Evolutionary conservation across 2,888 invertebrate genomes (phyloP).

Genomic region (Pheosia gnoma): DNA sequence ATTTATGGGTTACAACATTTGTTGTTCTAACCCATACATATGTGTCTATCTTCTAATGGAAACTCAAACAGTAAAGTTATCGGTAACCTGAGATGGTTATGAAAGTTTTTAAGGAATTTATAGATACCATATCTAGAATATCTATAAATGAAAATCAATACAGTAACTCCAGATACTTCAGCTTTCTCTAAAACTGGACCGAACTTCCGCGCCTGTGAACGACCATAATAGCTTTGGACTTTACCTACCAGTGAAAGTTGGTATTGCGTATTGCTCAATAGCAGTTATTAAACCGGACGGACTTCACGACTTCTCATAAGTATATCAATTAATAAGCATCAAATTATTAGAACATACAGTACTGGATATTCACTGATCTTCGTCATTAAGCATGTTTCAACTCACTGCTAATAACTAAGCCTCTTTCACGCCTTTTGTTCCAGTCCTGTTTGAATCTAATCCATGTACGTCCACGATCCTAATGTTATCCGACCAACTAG

Average conservation of each 20-base stretch:
- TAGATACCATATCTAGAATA: neutral
- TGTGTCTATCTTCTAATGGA: too few relatives aligned
- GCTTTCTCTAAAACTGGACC: constrained; percentile 73
- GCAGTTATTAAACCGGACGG: constrained; percentile 48
- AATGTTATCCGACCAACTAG: too few relatives aligned
- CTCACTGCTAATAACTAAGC: too few relatives aligned
- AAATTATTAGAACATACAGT: too few relatives aligned
- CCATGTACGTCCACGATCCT: too few relatives aligned
- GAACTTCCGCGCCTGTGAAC: constrained; percentile 54
- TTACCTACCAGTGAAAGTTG: constrained; percentile 69
- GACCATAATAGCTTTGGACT: constrained; percentile 54
- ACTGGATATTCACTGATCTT: too few relatives aligned
- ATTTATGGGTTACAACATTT: too few relatives aligned
- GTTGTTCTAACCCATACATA: too few relatives aligned
- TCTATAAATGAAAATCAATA: constrained; percentile 23
- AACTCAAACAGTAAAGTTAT: too few relatives aligned
- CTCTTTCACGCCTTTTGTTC: too few relatives aligned
- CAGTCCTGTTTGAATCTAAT: too few relatives aligned
- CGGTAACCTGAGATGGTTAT: neutral
- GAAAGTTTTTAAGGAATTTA: neutral
- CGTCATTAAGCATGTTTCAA: too few relatives aligned
- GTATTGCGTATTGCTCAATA: constrained; percentile 49
- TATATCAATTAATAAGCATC: constrained; percentile 17
- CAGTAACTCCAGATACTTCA: constrained; percentile 40
- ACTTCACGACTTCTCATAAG: constrained; percentile 29